Conservation (phyloP, 2,888 invertebrate genomes). For the Sicus ferrugineus region DNA sequence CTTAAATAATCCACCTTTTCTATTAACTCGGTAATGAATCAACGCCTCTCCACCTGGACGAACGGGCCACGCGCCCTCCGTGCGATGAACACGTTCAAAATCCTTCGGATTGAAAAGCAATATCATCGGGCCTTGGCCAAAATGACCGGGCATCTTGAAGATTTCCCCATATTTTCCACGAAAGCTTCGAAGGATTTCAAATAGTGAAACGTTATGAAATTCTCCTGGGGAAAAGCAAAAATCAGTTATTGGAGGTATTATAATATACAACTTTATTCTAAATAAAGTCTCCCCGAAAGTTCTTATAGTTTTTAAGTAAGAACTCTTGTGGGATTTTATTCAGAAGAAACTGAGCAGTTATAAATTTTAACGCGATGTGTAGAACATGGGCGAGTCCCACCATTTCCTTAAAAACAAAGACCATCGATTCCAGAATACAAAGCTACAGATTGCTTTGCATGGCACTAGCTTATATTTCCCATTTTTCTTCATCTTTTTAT, state of each 20-base stretch:
- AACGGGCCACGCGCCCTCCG: slow-evolving; percentile 65
- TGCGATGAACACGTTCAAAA: slow-evolving; percentile 65
- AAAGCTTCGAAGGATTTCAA: slow-evolving; percentile 41
- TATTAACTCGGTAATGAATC: slow-evolving; percentile 57
- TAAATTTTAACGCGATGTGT: too few species aligned
- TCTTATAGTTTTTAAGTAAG: too few species aligned
- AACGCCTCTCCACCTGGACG: slow-evolving; percentile 61
- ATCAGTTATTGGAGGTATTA: too few species aligned
- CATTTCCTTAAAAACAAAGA: background rate
- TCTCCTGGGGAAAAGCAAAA: slow-evolving; percentile 37
- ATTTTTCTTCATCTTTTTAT: background rate
- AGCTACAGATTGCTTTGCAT: background rate
- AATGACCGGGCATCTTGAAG: slow-evolving; percentile 60
- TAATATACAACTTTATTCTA: too few species aligned
- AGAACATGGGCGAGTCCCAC: too few species aligned
- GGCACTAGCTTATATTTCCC: background rate
- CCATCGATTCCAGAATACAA: background rate
- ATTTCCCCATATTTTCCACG: slow-evolving; percentile 60
- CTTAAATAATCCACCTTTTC: slow-evolving; percentile 37
- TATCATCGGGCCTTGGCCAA: slow-evolving; percentile 57
- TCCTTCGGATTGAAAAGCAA: slow-evolving; percentile 66
- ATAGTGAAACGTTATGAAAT: slow-evolving; percentile 41
- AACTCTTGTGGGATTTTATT: too few species aligned
- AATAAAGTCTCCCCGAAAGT: too few species aligned
- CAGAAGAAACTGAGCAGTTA: too few species aligned